These are phyloP conservation scores for Paramormyrops kingsleyae DNA, from an alignment of 2,113 vertebrate genomes.

Conservation along the genomic window DNA sequence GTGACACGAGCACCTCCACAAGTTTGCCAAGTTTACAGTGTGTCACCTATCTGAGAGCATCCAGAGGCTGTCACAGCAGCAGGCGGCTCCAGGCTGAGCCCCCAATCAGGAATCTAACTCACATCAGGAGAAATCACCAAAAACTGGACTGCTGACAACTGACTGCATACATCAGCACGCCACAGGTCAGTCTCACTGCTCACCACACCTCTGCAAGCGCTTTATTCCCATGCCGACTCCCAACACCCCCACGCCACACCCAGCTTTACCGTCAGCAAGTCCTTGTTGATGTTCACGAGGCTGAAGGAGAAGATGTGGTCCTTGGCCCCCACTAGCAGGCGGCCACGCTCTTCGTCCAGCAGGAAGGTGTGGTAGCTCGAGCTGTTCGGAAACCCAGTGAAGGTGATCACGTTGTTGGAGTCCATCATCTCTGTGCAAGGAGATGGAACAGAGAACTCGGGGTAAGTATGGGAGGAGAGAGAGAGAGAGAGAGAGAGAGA, in stretches of 20 bases:
- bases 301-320: slow-evolving; percentile 97
- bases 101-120: too few species aligned
- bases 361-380: slow-evolving; percentile 91
- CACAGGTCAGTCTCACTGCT: neutral
- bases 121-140: neutral
- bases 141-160: neutral
- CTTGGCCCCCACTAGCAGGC: slow-evolving; percentile 88
- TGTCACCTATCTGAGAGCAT: neutral
- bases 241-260: neutral
- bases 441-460: slow-evolving; percentile 20
- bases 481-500: neutral
- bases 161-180: neutral
- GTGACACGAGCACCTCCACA: neutral
- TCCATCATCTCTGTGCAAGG: slow-evolving; percentile 87
- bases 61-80: neutral
- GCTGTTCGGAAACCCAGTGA: slow-evolving; percentile 84
- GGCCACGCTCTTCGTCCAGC: slow-evolving; percentile 87
- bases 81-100: too few species aligned
- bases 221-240: neutral
- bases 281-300: slow-evolving; percentile 89
- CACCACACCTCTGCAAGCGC: neutral
- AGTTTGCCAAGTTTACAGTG: neutral
- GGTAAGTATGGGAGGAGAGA: neutral
- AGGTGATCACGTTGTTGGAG: slow-evolving; percentile 84
- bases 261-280: slow-evolving; percentile 76